Evolutionary conservation across 2,113 vertebrate genomes (phyloP), one percentile per base, ranked within the genome.

Genomic region (Catharus fuscescens): DNA sequence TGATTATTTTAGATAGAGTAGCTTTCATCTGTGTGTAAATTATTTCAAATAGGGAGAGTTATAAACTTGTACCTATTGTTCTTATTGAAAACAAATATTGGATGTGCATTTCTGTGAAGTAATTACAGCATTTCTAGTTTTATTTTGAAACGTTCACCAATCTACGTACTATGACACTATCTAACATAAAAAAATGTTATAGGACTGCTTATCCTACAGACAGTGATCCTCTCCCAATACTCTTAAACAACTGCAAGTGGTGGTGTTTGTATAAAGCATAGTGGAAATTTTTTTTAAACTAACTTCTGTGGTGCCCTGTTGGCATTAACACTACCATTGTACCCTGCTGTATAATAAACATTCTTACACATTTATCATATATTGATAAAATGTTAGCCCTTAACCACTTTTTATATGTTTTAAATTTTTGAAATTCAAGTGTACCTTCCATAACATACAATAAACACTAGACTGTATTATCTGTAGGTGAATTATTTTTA

Each of bases 401-500:
- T 98, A 98, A 98, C 97, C 98, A 98, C 98, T 98, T 99, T 99
- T 99, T 99, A 98, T 99, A 98, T 99, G 98, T 99, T 99, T 98
- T 98, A 98, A 98, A 98, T 97, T 98, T 99, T 98, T 98, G 98
- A 98, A 98, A 98, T 98, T 98, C 98, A 98, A 97, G 98, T 99
- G 98, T 99, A 98, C 96, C 98, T 99, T 98, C 98, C 98, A 98
- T 98, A 98, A 98, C 98, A 98, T 98, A 98, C 97, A 99, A 99
- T 99, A 99, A 99, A 99, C 98, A 98, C 98, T 98, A 98, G 97
- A 98, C 98, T 98, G 94, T 98, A 98, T 97, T 97, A 97, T 91
- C 96, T 95, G 97, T 97, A 96, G 95, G 88, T 96, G 94, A 93
- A 88, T 95, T 96, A 91, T 96, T 97, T 95, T 97, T 92, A 92